Percentiles rank a stretch among this genome's conserved stretches.
Evolutionary conservation across 1,140 invertebrate genomes (phyloP).

Genomic region (Lysiphlebus fabarum): DNA sequence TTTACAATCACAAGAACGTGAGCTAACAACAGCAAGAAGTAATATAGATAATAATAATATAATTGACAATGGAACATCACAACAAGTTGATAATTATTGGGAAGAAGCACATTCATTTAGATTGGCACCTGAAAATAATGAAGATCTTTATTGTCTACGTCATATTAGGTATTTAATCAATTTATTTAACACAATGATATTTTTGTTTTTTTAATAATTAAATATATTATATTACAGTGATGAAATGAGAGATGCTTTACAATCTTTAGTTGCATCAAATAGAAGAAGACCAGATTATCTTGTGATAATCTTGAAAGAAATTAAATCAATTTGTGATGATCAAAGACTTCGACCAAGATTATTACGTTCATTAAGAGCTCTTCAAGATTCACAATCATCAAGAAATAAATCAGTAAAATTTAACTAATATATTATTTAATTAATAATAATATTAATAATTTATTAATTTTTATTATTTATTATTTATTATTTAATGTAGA

Average conservation of each 20-base stretch:
- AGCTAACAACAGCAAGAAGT: constrained; percentile 31
- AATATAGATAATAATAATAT: constrained; percentile 36
- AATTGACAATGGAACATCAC: constrained; percentile 33
- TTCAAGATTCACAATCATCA: constrained; percentile 34
- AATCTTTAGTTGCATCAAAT: constrained; percentile 67
- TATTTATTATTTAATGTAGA: constrained; percentile 28
- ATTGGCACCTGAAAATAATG: constrained; percentile 32
- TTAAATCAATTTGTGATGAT: constrained; percentile 65
- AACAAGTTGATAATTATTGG: constrained; percentile 39
- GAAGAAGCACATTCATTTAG: constrained; percentile 41
- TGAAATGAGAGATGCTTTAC: constrained; percentile 60
- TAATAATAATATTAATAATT: not conserved
- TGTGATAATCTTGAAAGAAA: constrained; percentile 64
- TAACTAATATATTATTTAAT: constrained; percentile 20
- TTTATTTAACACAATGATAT: no score
- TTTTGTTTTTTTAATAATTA: not conserved
- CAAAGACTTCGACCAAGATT: constrained; percentile 60
- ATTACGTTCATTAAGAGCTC: constrained; percentile 59
- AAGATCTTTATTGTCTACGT: constrained; percentile 33
- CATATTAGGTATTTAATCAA: constrained; percentile 26
- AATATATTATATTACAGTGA: constrained; percentile 17
- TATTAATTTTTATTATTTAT: constrained; percentile 5
- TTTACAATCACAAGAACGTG: constrained; percentile 38
- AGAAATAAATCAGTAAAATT: constrained; percentile 39
- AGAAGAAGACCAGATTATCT: constrained; percentile 66